These are phyloP conservation scores for Caenorhabditis inopinata DNA, from an alignment of 1,140 invertebrate genomes.

Conservation along the genomic window DNA sequence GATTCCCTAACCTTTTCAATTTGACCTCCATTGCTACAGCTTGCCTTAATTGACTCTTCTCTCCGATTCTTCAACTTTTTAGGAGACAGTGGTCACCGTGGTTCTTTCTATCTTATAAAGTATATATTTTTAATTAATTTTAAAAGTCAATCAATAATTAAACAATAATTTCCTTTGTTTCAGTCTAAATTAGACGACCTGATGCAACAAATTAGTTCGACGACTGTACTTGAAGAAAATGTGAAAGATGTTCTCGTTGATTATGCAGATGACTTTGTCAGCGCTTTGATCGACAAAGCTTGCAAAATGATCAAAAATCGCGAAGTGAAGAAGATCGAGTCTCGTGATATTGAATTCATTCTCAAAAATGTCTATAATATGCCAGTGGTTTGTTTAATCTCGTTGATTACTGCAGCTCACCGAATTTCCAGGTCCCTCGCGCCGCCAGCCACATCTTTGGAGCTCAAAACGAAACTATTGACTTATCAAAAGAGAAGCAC, in stretches of 20 bases:
- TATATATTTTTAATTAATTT: too few relatives aligned
- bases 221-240: slow-evolving; percentile 18
- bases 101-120: too few relatives aligned
- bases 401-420: background rate
- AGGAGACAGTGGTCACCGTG: too few relatives aligned
- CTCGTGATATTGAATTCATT: slow-evolving; percentile 34
- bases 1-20: too few relatives aligned
- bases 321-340: slow-evolving; percentile 23
- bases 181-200: slow-evolving; percentile 10
- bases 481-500: slow-evolving; percentile 15
- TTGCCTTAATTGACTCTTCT: too few relatives aligned
- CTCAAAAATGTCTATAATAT: slow-evolving; percentile 36
- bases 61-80: too few relatives aligned
- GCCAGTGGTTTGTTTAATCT: slow-evolving; percentile 30
- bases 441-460: slow-evolving; percentile 28
- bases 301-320: slow-evolving; percentile 31
- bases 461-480: background rate
- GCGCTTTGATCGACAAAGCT: slow-evolving; percentile 5
- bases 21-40: too few relatives aligned
- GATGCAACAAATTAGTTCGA: slow-evolving; percentile 33
- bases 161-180: too few relatives aligned
- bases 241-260: slow-evolving; percentile 35
- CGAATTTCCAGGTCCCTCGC: slow-evolving; percentile 8
- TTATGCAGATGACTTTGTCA: slow-evolving; percentile 37
- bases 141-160: too few relatives aligned